A percentile compares a stretch with the other conserved stretches of the same genome.
phyloP scores from a whole-genome alignment of 2,888 invertebrate genomes.

The Phragmatobia fuliginosa region DNA sequence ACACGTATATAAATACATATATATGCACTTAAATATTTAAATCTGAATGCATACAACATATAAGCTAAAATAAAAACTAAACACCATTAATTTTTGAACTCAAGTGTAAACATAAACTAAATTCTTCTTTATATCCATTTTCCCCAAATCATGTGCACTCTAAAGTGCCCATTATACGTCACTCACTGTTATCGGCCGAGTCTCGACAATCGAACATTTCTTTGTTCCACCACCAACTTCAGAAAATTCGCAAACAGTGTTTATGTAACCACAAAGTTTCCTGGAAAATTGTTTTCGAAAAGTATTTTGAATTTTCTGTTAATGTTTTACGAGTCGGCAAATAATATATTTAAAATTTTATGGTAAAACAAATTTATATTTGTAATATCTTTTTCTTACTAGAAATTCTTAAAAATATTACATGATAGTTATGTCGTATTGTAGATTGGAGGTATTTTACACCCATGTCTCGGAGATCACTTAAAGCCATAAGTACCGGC shows the following conservation, averaged over 20 bases:
- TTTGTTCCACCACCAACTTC: constrained; percentile 42
- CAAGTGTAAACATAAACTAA: neutral
- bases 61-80: too few relatives aligned
- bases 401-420: too few relatives aligned
- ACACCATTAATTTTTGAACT: neutral
- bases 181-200: constrained; percentile 61
- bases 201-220: constrained; percentile 35
- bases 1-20: too few relatives aligned
- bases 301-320: neutral
- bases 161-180: constrained; percentile 53
- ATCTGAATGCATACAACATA: too few relatives aligned
- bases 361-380: too few relatives aligned
- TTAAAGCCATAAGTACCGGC: too few relatives aligned
- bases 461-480: too few relatives aligned
- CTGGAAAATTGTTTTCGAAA: constrained; percentile 10
- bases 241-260: constrained; percentile 12
- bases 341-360: constrained; percentile 17
- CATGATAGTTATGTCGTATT: too few relatives aligned
- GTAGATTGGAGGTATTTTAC: too few relatives aligned
- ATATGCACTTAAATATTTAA: too few relatives aligned
- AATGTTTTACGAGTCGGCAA: constrained; percentile 17
- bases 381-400: too few relatives aligned
- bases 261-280: constrained; percentile 8
- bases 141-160: constrained; percentile 19
- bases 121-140: neutral